Percentiles rank a stretch among this genome's conserved stretches.
Conservation (phyloP, 2,797 vertebrate genomes). For the Leptatherina wallacei region DNA sequence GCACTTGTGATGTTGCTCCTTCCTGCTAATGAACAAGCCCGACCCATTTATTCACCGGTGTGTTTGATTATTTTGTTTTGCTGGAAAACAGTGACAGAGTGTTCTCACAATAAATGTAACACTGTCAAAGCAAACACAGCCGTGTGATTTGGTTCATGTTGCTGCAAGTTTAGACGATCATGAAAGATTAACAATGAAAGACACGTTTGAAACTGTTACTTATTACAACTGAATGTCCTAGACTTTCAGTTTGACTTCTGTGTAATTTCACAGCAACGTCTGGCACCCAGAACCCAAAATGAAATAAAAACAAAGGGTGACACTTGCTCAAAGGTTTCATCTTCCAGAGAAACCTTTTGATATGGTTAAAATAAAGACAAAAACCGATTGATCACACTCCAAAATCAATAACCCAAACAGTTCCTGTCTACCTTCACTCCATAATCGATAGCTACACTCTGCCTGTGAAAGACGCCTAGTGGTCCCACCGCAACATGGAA, state of each 20-base stretch:
- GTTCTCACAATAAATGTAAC: not conserved
- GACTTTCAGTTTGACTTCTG: not conserved
- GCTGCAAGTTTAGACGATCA: not conserved
- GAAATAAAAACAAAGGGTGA: not conserved
- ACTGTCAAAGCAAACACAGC: not conserved
- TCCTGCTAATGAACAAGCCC: not conserved
- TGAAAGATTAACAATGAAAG: not conserved
- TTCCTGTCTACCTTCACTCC: no score
- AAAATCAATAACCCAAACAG: no score
- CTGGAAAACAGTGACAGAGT: not conserved
- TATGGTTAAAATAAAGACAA: not conserved
- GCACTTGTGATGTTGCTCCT: not conserved
- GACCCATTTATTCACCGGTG: not conserved
- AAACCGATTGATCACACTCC: accelerated
- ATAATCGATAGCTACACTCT: no score
- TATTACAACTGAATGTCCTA: not conserved
- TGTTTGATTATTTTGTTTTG: not conserved
- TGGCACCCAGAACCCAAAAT: not conserved
- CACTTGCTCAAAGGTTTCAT: not conserved
- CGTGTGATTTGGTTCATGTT: not conserved
- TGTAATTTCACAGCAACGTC: slow-evolving; percentile 9
- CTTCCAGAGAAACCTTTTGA: slow-evolving; percentile 2
- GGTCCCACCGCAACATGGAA: no score
- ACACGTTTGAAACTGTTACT: not conserved
- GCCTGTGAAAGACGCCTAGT: no score